These are phyloP conservation scores for Chionomys nivalis DNA, from an alignment of 2,113 vertebrate genomes.

Conservation along the genomic window DNA sequence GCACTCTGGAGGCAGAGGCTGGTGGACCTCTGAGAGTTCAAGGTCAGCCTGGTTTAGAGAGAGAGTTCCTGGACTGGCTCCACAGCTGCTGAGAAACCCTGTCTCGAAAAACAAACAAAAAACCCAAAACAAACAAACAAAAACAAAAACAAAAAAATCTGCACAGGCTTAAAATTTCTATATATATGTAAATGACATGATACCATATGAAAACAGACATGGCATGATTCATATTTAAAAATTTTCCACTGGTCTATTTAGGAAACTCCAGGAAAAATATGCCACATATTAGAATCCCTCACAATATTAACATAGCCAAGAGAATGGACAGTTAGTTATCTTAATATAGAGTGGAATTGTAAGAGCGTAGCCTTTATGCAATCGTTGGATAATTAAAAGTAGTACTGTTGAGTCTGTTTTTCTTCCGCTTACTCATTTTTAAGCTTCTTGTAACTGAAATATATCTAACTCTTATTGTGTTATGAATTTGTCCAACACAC, in stretches of 20 bases:
- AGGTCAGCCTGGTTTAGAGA: too few relatives aligned
- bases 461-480: not conserved
- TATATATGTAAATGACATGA: not conserved
- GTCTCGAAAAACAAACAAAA: too few relatives aligned
- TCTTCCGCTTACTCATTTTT: not conserved
- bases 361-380: not conserved
- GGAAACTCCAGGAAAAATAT: conserved; percentile 22
- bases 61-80: too few relatives aligned
- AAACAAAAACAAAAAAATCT: not conserved
- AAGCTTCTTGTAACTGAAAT: not conserved
- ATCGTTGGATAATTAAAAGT: not conserved
- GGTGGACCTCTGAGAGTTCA: too few relatives aligned
- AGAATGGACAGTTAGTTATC: conserved; percentile 3
- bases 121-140: too few relatives aligned
- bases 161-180: not conserved
- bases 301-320: not conserved
- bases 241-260: not conserved
- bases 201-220: not conserved
- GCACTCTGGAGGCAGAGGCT: too few relatives aligned
- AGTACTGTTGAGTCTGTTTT: not conserved
- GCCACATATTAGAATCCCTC: not conserved
- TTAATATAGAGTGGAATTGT: not conserved
- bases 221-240: not conserved
- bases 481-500: not conserved
- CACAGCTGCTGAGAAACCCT: too few relatives aligned